phyloP scores from a whole-genome alignment of 2,888 invertebrate genomes.

The Balanococcus diminutus region DNA sequence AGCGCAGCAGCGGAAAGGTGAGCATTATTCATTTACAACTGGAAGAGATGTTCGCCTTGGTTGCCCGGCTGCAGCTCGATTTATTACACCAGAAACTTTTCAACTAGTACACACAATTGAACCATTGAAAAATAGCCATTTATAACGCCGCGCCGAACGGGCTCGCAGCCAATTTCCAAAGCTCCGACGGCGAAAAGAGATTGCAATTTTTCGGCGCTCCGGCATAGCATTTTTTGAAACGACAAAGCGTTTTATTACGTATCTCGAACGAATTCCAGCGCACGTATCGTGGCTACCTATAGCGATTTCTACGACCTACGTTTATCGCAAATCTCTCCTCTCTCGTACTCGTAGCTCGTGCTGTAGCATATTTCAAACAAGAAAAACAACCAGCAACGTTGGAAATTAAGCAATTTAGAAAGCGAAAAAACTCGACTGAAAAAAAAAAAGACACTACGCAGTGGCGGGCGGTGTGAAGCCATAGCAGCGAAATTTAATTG shows the following conservation, averaged over 20 bases:
- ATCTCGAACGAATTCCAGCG: not conserved
- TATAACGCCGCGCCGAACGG: conserved; percentile 15
- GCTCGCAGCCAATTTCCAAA: conserved; percentile 27
- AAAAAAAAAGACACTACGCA: not conserved
- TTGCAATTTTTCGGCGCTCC: not conserved
- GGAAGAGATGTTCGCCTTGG: not conserved
- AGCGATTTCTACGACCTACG: not conserved
- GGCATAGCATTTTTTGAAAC: not conserved
- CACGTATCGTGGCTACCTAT: not conserved
- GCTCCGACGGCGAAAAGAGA: not conserved
- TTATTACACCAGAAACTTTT: conserved; percentile 21
- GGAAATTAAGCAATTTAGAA: not conserved
- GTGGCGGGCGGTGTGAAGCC: not conserved
- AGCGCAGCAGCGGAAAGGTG: conserved; percentile 31
- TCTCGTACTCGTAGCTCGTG: too few relatives aligned
- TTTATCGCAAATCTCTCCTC: not conserved
- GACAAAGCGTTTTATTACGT: not conserved
- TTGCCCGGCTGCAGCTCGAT: not conserved
- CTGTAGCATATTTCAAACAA: not conserved
- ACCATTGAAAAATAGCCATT: conserved; percentile 23
- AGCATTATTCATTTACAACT: conserved; percentile 36
- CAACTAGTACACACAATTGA: not conserved
- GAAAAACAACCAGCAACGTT: not conserved
- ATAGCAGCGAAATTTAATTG: not conserved
- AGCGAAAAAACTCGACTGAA: not conserved